A percentile compares a stretch with the other conserved stretches of the same genome.
These are phyloP conservation scores for Nothoprocta pentlandii DNA, from an alignment of 2,113 vertebrate genomes.

Conservation along the genomic window DNA sequence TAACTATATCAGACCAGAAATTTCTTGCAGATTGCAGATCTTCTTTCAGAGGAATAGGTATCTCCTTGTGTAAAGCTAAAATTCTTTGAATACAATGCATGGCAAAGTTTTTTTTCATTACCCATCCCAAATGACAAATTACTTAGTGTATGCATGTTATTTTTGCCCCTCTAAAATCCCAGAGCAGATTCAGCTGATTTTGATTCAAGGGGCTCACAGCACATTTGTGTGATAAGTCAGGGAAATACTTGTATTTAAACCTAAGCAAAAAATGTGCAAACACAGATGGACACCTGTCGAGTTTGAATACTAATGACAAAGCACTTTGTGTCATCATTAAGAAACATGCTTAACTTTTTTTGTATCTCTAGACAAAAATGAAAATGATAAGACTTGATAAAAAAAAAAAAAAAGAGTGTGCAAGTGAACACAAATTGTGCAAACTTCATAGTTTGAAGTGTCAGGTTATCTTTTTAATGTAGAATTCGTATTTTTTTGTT, in stretches of 20 bases:
- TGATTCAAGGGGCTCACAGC: not conserved
- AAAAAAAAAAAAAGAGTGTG: not conserved
- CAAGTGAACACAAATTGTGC: not conserved
- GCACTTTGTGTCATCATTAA: not conserved
- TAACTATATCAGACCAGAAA: not conserved
- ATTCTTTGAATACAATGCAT: not conserved
- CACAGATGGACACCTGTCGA: not conserved
- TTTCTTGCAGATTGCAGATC: not conserved
- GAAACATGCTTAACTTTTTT: not conserved
- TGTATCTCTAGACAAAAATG: not conserved
- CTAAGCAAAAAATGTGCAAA: not conserved
- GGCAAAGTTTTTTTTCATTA: fast-evolving
- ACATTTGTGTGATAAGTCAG: not conserved
- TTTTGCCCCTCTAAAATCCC: not conserved
- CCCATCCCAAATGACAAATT: not conserved
- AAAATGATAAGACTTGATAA: not conserved
- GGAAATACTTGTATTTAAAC: not conserved
- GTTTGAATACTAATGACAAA: not conserved
- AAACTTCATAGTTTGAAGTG: not conserved
- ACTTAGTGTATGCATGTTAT: not conserved
- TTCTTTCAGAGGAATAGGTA: not conserved
- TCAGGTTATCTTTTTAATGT: not conserved
- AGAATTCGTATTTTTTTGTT: not conserved
- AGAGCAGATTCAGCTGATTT: not conserved
- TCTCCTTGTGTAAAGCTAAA: not conserved